Evolutionary conservation across 2,113 vertebrate genomes (phyloP), one percentile per base, ranked within the genome.

Genomic region (Dasyurus viverrinus): DNA sequence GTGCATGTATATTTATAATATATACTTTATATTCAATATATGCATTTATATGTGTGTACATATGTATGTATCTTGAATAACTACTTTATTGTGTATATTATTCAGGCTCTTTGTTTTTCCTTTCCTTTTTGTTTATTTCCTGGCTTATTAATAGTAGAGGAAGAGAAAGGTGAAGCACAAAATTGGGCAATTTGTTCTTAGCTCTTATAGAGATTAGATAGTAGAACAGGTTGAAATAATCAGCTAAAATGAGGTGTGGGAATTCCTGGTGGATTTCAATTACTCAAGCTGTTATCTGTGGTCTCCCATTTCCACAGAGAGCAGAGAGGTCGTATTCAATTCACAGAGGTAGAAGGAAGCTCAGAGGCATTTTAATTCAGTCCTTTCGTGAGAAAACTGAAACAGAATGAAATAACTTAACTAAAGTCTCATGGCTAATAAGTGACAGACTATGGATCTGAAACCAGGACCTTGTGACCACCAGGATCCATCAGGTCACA

Each of bases 91-190:
- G 6, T n/a, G 60, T 68, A 11, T 68, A 68, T 68, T 68, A n/a
- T n/a, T 68, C 19, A 42, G 36, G 16, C 16, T n/a, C 68, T 42
- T 84, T 84, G n/a, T 84, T 84, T 84, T 23, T 23, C n/a, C n/a
- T 84, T 84, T 42, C 19, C 19, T 42, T 84, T 84, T 42, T 68
- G 60, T 68, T 76, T 84, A 84, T 84, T 84, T 84, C 68, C 68
- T 84, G n/a, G 19, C n/a, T 42, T 84, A 84, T 42, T 84, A 42
- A 84, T 22, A 84, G 19, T 42, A 84, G 68, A 68, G 30, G 30
- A 84, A 84, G n/a, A 42, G 68, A 84, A 84, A 84, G 68, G 68
- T 84, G n/a, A 84, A 84, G 68, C n/a, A 84, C n/a, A 84, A 84
- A n/a, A 84, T 84, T 42, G n/a, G 68, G 68, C 68, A 84, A 84